phyloP scores from a whole-genome alignment of 2,113 vertebrate species.

The Archocentrus centrarchus region DNA sequence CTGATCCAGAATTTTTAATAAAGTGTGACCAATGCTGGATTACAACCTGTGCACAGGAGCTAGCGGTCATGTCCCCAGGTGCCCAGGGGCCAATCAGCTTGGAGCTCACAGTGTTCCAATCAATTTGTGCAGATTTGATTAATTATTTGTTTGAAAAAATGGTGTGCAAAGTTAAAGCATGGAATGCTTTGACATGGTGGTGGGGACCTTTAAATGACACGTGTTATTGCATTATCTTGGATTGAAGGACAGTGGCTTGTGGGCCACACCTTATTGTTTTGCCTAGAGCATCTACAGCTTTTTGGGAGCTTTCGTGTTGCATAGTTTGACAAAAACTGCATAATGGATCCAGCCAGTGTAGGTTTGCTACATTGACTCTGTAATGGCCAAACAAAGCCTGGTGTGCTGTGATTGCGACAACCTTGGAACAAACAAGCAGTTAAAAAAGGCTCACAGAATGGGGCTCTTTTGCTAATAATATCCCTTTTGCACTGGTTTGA shows the following conservation, averaged over 20 bases:
- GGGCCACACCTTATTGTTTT: too few species aligned
- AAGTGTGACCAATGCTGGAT: neutral
- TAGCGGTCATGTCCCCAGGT: neutral
- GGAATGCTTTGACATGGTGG: neutral
- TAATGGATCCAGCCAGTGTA: neutral
- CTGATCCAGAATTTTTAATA: neutral
- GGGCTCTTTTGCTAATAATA: neutral
- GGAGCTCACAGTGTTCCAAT: neutral
- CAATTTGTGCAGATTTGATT: neutral
- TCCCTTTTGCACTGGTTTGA: neutral
- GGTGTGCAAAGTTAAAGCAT: neutral
- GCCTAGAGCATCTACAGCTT: too few species aligned
- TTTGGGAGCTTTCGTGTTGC: too few species aligned
- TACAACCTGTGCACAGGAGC: neutral
- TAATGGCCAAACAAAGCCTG: neutral
- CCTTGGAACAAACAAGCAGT: neutral
- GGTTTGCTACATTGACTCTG: neutral
- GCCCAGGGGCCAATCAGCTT: neutral
- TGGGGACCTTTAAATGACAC: neutral
- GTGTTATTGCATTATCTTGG: neutral
- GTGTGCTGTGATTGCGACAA: neutral
- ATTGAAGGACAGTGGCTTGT: neutral
- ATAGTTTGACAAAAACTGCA: conserved; percentile 1
- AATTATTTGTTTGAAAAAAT: neutral
- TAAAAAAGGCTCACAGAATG: neutral